Conservation (phyloP, 2,113 vertebrate species). For the Pteropus alecto region DNA sequence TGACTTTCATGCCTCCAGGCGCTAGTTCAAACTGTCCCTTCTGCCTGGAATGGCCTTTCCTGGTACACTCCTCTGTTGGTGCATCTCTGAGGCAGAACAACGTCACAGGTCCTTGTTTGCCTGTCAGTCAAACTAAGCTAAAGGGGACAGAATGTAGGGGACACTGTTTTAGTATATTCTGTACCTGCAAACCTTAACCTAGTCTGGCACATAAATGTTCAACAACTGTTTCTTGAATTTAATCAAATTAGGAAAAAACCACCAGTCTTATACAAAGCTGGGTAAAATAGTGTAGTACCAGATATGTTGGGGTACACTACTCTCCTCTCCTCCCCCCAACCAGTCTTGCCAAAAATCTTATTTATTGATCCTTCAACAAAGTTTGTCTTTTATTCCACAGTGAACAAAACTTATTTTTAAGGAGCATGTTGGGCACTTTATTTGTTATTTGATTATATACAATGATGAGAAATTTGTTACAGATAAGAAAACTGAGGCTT, state of each 20-base stretch:
- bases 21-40: background rate
- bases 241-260: background rate
- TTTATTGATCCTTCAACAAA: background rate
- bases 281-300: background rate
- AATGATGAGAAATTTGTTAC: background rate
- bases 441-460: background rate
- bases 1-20: conserved; percentile 58
- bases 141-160: background rate
- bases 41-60: background rate
- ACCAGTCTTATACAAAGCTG: background rate
- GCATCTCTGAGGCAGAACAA: background rate
- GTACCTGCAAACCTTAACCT: background rate
- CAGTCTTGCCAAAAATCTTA: background rate
- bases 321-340: background rate
- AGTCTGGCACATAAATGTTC: background rate
- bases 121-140: background rate
- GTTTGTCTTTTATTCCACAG: background rate
- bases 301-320: background rate
- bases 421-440: background rate
- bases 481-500: background rate
- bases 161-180: background rate
- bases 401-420: background rate
- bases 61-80: background rate
- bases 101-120: background rate
- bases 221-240: background rate